Conservation (phyloP, 2,888 invertebrate species). For the Agrochola litura region DNA sequence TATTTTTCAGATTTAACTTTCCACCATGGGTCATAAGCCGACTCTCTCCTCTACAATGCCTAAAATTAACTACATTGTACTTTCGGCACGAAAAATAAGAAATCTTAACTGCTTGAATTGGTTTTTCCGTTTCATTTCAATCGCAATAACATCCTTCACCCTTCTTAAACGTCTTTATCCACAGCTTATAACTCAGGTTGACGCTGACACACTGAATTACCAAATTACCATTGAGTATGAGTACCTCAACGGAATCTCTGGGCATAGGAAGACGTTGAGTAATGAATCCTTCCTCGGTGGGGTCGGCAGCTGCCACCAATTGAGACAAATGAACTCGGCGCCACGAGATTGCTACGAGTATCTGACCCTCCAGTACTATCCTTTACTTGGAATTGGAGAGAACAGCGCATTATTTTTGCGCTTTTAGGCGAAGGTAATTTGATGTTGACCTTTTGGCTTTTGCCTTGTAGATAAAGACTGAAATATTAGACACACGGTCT, state of each 20-base stretch:
- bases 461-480: background rate
- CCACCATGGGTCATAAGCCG: background rate
- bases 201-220: slow-evolving; percentile 49
- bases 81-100: background rate
- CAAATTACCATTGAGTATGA: slow-evolving; percentile 40
- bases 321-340: slow-evolving; percentile 86
- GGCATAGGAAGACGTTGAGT: slow-evolving; percentile 60
- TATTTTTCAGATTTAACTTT: slow-evolving; percentile 4
- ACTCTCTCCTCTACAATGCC: background rate
- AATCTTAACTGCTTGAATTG: background rate
- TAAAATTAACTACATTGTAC: background rate
- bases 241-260: slow-evolving; percentile 56
- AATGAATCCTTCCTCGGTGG: slow-evolving; percentile 60
- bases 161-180: slow-evolving; percentile 13
- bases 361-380: slow-evolving; percentile 56
- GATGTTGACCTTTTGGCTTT: background rate
- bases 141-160: background rate
- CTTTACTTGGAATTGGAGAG: slow-evolving; percentile 33
- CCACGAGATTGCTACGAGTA: slow-evolving; percentile 74
- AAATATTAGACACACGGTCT: background rate
- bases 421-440: slow-evolving; percentile 34
- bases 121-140: background rate
- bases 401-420: slow-evolving; percentile 37
- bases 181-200: slow-evolving; percentile 49
- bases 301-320: slow-evolving; percentile 82